Evolutionary conservation across 1,140 invertebrate species (phyloP).

Genomic region (Meloidogyne exigua): DNA sequence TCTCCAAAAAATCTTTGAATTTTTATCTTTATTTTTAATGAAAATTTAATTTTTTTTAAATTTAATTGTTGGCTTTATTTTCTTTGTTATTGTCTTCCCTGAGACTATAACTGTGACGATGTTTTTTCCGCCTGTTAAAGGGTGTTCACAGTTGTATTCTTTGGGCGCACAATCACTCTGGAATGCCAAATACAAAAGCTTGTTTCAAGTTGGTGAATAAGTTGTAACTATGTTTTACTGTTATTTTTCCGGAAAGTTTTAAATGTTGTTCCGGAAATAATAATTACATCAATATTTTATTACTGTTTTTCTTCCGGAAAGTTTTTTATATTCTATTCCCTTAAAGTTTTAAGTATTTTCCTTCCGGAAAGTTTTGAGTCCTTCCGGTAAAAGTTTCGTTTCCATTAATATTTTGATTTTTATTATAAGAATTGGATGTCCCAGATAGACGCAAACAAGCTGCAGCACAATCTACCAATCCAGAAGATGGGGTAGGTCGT

Average conservation of each 20-base stretch:
- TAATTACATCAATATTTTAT: not conserved
- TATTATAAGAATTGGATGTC: not conserved
- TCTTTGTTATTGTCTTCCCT: constrained; percentile 32
- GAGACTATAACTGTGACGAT: constrained; percentile 44
- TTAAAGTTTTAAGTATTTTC: not conserved
- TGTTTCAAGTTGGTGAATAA: too few species aligned
- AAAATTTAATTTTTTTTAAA: too few species aligned
- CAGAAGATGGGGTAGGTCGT: constrained; percentile 22
- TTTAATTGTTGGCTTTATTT: not conserved
- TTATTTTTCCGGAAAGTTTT: not conserved
- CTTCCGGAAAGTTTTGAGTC: not conserved
- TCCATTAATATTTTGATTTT: not conserved
- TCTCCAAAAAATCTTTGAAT: not conserved
- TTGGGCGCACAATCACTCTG: constrained; percentile 35
- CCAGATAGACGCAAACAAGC: not conserved
- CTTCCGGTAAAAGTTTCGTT: not conserved
- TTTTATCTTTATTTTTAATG: not conserved
- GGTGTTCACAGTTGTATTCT: constrained; percentile 47
- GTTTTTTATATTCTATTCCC: not conserved
- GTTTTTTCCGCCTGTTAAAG: not conserved
- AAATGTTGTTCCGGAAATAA: too few species aligned
- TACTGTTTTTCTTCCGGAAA: not conserved
- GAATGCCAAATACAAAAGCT: not conserved
- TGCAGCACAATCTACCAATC: too few species aligned
- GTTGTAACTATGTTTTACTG: too few species aligned